These are phyloP conservation scores for Porphyrio hochstetteri DNA, from an alignment of 2,113 vertebrate species.

Conservation along the genomic window DNA sequence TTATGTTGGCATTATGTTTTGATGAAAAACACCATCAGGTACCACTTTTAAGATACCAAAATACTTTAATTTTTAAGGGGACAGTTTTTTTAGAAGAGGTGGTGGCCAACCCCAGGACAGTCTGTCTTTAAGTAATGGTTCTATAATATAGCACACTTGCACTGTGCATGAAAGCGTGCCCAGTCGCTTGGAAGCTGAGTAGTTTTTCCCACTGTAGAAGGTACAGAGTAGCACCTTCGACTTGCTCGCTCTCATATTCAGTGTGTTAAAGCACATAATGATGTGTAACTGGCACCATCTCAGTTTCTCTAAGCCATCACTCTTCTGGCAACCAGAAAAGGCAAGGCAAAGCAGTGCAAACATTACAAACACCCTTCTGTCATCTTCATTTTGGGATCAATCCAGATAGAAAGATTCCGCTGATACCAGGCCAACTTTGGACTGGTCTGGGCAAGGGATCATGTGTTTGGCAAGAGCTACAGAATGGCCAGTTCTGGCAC, in stretches of 20 bases:
- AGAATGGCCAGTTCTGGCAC: neutral
- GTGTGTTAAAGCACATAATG: neutral
- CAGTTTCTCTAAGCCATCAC: neutral
- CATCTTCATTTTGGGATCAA: slow-evolving; percentile 29
- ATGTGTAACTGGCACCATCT: neutral
- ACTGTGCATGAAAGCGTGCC: neutral
- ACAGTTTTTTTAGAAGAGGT: neutral
- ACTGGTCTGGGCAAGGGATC: neutral
- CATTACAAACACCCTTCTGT: slow-evolving; percentile 54
- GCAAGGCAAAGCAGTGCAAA: neutral
- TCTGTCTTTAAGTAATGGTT: neutral
- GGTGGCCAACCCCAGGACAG: neutral
- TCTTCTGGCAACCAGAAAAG: slow-evolving; percentile 19
- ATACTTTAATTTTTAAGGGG: neutral
- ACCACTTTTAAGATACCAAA: neutral
- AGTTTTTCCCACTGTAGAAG: neutral
- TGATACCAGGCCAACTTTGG: slow-evolving; percentile 9
- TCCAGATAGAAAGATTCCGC: slow-evolving; percentile 36
- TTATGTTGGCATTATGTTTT: neutral
- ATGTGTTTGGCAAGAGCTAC: slow-evolving; percentile 26
- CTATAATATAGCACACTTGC: neutral
- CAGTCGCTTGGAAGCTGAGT: neutral
- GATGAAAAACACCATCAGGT: neutral
- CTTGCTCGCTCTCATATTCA: neutral
- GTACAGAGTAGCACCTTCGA: neutral